Conservation (phyloP, 2,113 vertebrate species). For the Corythaixoides concolor region DNA sequence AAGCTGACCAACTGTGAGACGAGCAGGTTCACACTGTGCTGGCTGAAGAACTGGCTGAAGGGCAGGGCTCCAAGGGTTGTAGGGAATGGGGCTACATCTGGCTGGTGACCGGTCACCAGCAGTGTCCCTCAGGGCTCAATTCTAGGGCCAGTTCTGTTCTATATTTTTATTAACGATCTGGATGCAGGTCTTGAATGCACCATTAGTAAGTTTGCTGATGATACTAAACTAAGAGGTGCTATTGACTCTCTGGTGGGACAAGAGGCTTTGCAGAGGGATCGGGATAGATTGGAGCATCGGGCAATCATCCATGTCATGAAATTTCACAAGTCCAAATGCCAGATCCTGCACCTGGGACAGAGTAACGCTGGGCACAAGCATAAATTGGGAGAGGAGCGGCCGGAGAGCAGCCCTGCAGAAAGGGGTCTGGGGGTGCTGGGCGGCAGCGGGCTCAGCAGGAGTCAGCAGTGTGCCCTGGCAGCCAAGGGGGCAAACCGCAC, state of each 20-base stretch:
- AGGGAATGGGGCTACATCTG: not conserved
- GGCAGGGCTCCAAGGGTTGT: not conserved
- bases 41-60: not conserved
- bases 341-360: not conserved
- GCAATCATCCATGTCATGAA: not conserved
- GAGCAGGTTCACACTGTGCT: not conserved
- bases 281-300: not conserved
- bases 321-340: not conserved
- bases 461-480: too few relatives aligned
- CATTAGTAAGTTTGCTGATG: not conserved
- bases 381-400: not conserved
- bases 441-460: too few relatives aligned
- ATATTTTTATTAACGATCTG: not conserved
- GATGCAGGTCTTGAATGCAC: not conserved
- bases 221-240: not conserved
- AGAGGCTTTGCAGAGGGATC: not conserved
- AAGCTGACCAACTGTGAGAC: too few relatives aligned
- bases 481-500: too few relatives aligned
- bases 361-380: rapidly evolving
- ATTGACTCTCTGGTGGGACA: not conserved
- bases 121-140: not conserved
- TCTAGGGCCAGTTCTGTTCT: not conserved
- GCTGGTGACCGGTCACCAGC: not conserved
- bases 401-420: too few relatives aligned
- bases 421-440: too few relatives aligned